Percentiles rank a stretch among this genome's conserved stretches.
Evolutionary conservation across 2,888 invertebrate genomes (phyloP).

Genomic region (Sinodicranocentrus sp.): DNA sequence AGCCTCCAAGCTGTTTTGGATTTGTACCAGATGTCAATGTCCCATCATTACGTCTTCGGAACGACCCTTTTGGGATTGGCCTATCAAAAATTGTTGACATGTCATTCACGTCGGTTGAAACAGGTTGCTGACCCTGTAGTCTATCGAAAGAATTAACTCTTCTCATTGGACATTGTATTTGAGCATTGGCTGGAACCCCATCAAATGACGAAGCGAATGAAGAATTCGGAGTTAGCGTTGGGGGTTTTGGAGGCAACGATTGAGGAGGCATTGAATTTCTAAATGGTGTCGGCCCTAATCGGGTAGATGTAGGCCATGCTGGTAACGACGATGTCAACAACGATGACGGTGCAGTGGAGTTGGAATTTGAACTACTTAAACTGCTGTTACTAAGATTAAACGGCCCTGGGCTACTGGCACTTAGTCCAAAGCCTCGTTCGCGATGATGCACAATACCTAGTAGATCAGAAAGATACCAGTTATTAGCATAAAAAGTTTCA

Average conservation of each 20-base stretch:
- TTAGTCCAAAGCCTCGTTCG: slow-evolving; percentile 70
- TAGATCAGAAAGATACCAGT: no score
- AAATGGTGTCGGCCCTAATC: slow-evolving; percentile 74
- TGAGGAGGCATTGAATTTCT: slow-evolving; percentile 71
- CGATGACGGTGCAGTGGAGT: slow-evolving; percentile 67
- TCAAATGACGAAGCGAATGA: slow-evolving; percentile 45
- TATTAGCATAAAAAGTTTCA: no score
- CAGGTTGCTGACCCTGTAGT: slow-evolving; percentile 43
- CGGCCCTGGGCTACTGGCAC: slow-evolving; percentile 63
- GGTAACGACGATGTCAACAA: slow-evolving; percentile 59
- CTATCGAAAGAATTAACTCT: slow-evolving; percentile 74
- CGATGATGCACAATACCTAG: slow-evolving; percentile 75
- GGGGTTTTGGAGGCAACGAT: slow-evolving; percentile 72
- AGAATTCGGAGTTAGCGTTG: slow-evolving; percentile 33
- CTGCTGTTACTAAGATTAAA: slow-evolving; percentile 76
- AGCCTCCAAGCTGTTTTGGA: slow-evolving; percentile 80
- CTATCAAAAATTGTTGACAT: slow-evolving; percentile 70
- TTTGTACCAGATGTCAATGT: slow-evolving; percentile 54
- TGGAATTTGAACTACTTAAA: slow-evolving; percentile 75
- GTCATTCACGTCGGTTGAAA: slow-evolving; percentile 31
- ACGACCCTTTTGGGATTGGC: slow-evolving; percentile 77
- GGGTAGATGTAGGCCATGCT: slow-evolving; percentile 69
- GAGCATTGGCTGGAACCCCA: slow-evolving; percentile 49
- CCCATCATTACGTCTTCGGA: slow-evolving; percentile 78
- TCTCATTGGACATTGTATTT: slow-evolving; percentile 51